Evolutionary conservation across 2,888 invertebrate genomes (phyloP).

Genomic region (Plebejus melissa): DNA sequence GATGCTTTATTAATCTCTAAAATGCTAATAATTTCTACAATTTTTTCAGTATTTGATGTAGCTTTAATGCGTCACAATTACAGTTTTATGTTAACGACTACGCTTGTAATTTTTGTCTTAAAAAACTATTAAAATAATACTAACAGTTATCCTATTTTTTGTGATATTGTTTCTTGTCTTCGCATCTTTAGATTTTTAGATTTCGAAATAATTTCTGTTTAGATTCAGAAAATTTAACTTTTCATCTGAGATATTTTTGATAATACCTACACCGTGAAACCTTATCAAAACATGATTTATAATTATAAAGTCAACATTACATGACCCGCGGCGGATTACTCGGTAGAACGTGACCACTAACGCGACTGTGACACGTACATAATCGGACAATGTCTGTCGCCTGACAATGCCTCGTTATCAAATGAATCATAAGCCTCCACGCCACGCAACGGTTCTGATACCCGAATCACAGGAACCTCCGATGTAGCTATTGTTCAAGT

Average conservation of each 20-base stretch:
- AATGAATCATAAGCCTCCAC: constrained; percentile 4
- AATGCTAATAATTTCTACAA: background rate
- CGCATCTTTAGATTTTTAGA: background rate
- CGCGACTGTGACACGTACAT: constrained; percentile 10
- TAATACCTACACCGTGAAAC: background rate
- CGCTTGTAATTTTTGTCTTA: background rate
- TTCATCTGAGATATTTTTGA: background rate
- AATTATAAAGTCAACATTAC: constrained; percentile 12
- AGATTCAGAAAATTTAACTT: background rate
- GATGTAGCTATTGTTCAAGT: background rate
- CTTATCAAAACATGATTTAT: background rate
- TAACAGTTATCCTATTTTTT: background rate
- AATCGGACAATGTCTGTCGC: constrained; percentile 24
- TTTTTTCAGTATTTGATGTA: background rate
- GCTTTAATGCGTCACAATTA: background rate
- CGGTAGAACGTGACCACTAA: constrained; percentile 15
- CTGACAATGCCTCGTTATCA: constrained; percentile 24
- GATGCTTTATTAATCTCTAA: background rate
- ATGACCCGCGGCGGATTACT: constrained; percentile 21
- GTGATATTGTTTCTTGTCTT: background rate
- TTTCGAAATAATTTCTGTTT: background rate
- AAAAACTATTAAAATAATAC: background rate
- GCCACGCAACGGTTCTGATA: background rate
- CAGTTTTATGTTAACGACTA: background rate
- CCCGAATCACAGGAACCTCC: background rate